Percentiles rank a stretch among this genome's conserved stretches.
Conservation (phyloP, 1,140 invertebrate genomes). For the Drosophila cardini region DNA sequence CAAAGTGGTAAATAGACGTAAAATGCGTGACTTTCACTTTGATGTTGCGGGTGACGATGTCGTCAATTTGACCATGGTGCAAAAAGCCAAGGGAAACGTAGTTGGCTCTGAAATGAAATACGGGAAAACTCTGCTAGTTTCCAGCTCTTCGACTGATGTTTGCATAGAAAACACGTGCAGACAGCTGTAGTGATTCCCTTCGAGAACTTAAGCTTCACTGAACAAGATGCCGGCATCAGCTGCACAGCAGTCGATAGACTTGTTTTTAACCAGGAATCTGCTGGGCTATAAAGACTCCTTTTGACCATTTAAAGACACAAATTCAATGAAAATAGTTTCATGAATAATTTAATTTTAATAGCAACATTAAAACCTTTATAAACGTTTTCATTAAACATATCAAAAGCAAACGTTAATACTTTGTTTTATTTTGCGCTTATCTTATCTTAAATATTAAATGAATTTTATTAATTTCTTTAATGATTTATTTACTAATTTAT, state of each 20-base stretch:
- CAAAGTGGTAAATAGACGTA: slow-evolving; percentile 75
- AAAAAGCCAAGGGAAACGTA: slow-evolving; percentile 32
- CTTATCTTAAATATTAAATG: too few species aligned
- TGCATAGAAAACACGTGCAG: slow-evolving; percentile 44
- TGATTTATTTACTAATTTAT: too few species aligned
- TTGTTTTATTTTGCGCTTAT: too few species aligned
- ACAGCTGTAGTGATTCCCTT: slow-evolving; percentile 2
- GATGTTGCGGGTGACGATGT: slow-evolving; percentile 48
- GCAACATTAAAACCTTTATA: too few species aligned
- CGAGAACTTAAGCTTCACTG: slow-evolving; percentile 13
- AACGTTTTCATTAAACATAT: too few species aligned
- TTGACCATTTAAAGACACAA: neutral
- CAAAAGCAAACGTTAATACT: too few species aligned
- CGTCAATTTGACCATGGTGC: slow-evolving; percentile 33
- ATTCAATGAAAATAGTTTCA: too few species aligned
- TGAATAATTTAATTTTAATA: too few species aligned
- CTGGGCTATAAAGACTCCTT: neutral
- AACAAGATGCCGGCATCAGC: slow-evolving; percentile 20
- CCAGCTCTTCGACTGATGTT: slow-evolving; percentile 11
- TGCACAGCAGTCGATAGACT: slow-evolving; percentile 10
- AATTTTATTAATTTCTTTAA: too few species aligned
- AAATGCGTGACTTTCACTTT: slow-evolving; percentile 79
- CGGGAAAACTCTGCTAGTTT: slow-evolving; percentile 20
- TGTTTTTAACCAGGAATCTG: slow-evolving; percentile 22
- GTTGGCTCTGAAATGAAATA: slow-evolving; percentile 27